Evolutionary conservation across 2,113 vertebrate species (phyloP).

Genomic region (Anas platyrhynchos): DNA sequence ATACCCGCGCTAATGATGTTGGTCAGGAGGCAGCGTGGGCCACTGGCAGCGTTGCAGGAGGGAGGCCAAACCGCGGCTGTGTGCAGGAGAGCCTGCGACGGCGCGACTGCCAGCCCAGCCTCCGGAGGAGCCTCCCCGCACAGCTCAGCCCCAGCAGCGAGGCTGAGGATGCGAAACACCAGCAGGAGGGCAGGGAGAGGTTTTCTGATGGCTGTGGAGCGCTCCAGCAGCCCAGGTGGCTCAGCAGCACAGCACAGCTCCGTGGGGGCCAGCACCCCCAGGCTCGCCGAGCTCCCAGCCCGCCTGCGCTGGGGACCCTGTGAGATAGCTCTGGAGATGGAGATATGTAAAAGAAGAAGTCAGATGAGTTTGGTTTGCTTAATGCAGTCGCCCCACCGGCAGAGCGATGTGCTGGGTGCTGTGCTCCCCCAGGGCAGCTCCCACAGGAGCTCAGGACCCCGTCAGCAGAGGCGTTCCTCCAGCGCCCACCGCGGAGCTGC

Average conservation of each 20-base stretch:
- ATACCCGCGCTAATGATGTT: conserved; percentile 85
- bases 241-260: no score
- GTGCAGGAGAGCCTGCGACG: conserved; percentile 44
- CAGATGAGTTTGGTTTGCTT: conserved; percentile 4
- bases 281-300: not conserved
- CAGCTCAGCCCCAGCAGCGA: not conserved
- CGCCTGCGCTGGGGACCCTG: not conserved
- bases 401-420: not conserved
- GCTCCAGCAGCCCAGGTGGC: not conserved
- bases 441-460: not conserved
- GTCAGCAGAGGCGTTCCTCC: not conserved
- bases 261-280: no score
- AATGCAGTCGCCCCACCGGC: conserved; percentile 38
- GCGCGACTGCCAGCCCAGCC: conserved; percentile 21
- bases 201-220: not conserved
- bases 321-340: not conserved
- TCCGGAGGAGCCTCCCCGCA: conserved; percentile 43
- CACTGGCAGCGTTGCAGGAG: conserved; percentile 76
- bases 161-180: not conserved
- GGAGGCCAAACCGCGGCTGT: conserved; percentile 70
- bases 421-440: not conserved
- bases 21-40: conserved; percentile 84
- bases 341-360: not conserved
- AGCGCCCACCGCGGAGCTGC: not conserved
- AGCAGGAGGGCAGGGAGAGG: not conserved